Conservation (phyloP, 2,888 invertebrate genomes). For the Andrena bucephala region DNA sequence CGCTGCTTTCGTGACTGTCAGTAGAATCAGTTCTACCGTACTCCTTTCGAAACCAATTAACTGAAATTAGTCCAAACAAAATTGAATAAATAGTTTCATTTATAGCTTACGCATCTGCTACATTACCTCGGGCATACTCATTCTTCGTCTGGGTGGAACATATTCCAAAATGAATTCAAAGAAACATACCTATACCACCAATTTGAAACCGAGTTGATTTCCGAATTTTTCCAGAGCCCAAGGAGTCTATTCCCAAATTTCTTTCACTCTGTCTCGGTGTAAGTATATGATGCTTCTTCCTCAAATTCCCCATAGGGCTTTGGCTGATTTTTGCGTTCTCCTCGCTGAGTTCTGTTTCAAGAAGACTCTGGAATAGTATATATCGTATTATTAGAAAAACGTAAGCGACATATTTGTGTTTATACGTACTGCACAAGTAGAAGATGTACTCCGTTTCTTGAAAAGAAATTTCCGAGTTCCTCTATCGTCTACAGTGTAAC, state of each 20-base stretch:
- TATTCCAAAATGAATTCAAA: too few species aligned
- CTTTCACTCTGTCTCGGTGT: conserved; percentile 95
- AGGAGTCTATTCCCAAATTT: conserved; percentile 87
- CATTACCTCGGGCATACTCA: neutral
- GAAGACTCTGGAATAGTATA: conserved; percentile 88
- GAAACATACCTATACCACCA: conserved; percentile 89
- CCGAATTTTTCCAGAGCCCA: conserved; percentile 77
- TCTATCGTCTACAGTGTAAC: conserved; percentile 91
- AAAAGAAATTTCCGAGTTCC: conserved; percentile 93
- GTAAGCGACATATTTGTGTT: neutral
- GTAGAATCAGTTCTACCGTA: conserved; percentile 85
- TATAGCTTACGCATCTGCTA: neutral
- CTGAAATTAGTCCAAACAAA: conserved; percentile 70
- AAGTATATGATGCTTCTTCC: conserved; percentile 91
- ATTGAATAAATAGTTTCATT: neutral
- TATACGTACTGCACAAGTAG: conserved; percentile 91
- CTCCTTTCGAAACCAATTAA: conserved; percentile 88
- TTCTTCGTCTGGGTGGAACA: neutral
- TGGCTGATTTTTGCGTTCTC: conserved; percentile 91
- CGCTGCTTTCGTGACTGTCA: conserved; percentile 87
- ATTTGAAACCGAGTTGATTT: conserved; percentile 88
- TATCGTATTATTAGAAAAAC: neutral
- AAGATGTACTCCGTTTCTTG: conserved; percentile 95
- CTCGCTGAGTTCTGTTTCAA: conserved; percentile 92
- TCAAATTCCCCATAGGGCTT: conserved; percentile 91